phyloP scores from a whole-genome alignment of 2,113 vertebrate genomes.

The Peromyscus californicus region DNA sequence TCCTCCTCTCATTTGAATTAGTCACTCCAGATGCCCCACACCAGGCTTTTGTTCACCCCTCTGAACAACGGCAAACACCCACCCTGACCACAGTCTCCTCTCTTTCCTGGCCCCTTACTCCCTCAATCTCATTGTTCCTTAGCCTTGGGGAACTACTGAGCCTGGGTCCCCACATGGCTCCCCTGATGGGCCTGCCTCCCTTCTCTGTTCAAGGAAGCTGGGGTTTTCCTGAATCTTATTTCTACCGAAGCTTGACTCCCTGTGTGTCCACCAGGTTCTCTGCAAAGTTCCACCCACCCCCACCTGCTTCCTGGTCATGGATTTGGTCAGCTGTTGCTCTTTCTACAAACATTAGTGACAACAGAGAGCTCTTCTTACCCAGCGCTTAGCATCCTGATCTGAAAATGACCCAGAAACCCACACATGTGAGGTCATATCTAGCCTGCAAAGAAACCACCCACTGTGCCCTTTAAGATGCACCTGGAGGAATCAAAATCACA shows the following conservation, averaged over 20 bases:
- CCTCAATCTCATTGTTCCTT: not conserved
- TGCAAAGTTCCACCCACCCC: too few species aligned
- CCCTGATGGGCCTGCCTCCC: not conserved
- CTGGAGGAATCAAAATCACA: not conserved
- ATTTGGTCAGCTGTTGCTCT: not conserved
- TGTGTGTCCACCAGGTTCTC: not conserved
- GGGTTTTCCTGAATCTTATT: not conserved
- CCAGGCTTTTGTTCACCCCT: not conserved
- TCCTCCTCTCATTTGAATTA: too few species aligned
- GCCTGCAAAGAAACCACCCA: not conserved
- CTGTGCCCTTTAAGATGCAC: accelerated
- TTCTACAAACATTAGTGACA: not conserved
- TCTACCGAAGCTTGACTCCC: too few species aligned
- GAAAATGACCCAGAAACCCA: not conserved
- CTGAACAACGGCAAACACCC: not conserved
- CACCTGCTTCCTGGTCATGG: not conserved
- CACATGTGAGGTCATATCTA: too few species aligned
- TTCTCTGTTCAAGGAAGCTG: not conserved
- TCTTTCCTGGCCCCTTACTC: not conserved
- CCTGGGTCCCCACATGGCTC: not conserved
- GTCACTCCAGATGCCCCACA: too few species aligned
- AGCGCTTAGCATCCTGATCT: not conserved
- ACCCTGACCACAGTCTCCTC: not conserved
- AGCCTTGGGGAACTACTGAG: not conserved
- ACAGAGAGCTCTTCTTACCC: too few species aligned